phyloP scores from a whole-genome alignment of 2,888 invertebrate genomes.

The Altica lythri region DNA sequence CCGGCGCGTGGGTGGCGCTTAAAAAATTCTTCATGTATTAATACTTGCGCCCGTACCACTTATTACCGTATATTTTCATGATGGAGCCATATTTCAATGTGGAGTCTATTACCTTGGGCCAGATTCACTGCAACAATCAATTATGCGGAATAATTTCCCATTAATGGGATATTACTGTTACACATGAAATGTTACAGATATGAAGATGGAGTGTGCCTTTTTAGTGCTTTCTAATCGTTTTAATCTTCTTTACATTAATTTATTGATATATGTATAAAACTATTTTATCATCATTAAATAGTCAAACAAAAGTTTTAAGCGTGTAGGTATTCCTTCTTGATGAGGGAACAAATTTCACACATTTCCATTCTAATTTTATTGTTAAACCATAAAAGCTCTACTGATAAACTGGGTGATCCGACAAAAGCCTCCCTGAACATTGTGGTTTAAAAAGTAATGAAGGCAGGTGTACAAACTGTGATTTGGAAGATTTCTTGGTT shows the following conservation, averaged over 20 bases:
- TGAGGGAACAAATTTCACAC: too few species aligned
- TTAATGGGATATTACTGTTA: constrained; percentile 1
- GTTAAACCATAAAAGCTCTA: constrained; percentile 3
- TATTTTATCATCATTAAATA: too few species aligned
- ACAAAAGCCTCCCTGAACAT: constrained; percentile 8
- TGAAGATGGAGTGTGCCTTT: not conserved
- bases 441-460: constrained; percentile 23
- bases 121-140: constrained; percentile 20
- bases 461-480: constrained; percentile 19
- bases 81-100: constrained; percentile 30
- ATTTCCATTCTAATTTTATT: too few species aligned
- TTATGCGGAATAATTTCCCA: constrained; percentile 7
- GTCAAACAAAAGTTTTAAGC: too few species aligned
- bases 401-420: constrained; percentile 10
- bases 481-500: constrained; percentile 23
- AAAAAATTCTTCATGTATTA: constrained; percentile 31
- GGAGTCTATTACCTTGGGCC: constrained; percentile 26
- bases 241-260: too few species aligned
- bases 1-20: constrained; percentile 42
- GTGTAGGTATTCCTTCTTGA: too few species aligned
- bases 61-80: constrained; percentile 29
- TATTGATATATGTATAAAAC: too few species aligned
- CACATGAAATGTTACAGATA: not conserved
- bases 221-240: too few species aligned
- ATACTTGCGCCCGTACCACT: constrained; percentile 30